Percentiles rank a stretch among this genome's conserved stretches.
phyloP scores from a whole-genome alignment of 2,888 invertebrate species.

The Meganola albula region DNA sequence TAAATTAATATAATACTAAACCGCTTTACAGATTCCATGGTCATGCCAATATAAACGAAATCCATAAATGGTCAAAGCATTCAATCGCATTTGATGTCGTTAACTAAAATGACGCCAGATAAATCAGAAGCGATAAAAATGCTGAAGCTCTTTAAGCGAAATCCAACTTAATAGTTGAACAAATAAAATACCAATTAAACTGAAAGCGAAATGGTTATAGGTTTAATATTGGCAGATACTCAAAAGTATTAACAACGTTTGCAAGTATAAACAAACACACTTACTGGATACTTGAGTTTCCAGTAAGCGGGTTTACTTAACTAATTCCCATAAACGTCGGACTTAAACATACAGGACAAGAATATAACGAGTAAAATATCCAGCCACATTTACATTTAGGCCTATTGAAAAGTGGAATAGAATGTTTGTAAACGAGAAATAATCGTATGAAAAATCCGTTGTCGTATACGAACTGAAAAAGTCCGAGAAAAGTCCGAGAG shows the following conservation, averaged over 20 bases:
- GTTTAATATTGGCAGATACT: conserved; percentile 57
- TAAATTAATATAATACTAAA: no score
- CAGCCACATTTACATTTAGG: conserved; percentile 37
- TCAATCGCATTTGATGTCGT: no score
- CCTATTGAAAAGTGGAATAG: conserved; percentile 53
- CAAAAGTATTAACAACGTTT: conserved; percentile 51
- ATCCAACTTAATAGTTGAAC: conserved; percentile 35
- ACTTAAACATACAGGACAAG: conserved; percentile 39
- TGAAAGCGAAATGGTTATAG: conserved; percentile 46
- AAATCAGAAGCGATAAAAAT: no score
- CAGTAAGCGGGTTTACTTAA: no score
- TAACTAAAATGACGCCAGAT: no score
- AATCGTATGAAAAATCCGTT: conserved; percentile 43
- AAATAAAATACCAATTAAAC: conserved; percentile 47
- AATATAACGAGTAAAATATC: conserved; percentile 45
- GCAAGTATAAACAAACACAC: conserved; percentile 63
- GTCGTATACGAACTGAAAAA: conserved; percentile 50
- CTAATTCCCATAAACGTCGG: conserved; percentile 59
- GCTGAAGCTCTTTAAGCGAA: conserved; percentile 29
- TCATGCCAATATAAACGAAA: no score
- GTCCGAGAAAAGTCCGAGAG: conserved; percentile 37
- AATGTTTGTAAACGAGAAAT: conserved; percentile 49
- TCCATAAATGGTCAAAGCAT: no score
- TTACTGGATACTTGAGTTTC: conserved; percentile 54
- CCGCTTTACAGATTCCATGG: no score